Conservation (phyloP, 30 jellyfish, hydroid and myxozoan species). For the Chironex yamaguchii region DNA sequence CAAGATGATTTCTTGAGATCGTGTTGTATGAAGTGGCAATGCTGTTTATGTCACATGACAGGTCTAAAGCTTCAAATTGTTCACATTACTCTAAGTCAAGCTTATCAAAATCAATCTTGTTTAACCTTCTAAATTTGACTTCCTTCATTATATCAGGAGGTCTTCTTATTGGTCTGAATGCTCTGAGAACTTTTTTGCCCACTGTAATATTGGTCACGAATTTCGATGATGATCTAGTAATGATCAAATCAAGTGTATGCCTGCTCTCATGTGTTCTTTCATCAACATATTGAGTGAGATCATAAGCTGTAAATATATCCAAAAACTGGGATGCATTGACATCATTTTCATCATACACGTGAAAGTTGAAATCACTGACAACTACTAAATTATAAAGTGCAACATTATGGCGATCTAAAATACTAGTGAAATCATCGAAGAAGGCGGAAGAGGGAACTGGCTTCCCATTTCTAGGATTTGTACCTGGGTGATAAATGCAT, state of each 20-base stretch:
- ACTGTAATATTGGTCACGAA: constrained; percentile 51
- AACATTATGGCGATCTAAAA: neutral
- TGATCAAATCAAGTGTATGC: no score
- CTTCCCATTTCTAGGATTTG: neutral
- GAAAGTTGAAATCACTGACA: constrained; percentile 55
- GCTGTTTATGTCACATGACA: constrained; percentile 61
- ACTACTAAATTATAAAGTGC: constrained; percentile 17
- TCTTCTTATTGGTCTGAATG: constrained; percentile 58
- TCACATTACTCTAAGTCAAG: constrained; percentile 58
- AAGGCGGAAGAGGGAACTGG: neutral
- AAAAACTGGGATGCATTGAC: no score
- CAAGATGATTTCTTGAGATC: constrained; percentile 60
- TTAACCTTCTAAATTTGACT: constrained; percentile 53
- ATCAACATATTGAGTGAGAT: no score
- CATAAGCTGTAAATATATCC: no score
- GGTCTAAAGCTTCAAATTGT: constrained; percentile 68
- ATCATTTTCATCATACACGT: no score
- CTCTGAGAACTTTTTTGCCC: constrained; percentile 44
- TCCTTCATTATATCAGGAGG: constrained; percentile 51
- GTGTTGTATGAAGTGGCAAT: constrained; percentile 52
- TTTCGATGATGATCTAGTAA: constrained; percentile 16
- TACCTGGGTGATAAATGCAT: constrained; percentile 7
- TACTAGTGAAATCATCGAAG: neutral
- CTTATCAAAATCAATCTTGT: constrained; percentile 54
- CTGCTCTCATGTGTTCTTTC: no score